phyloP scores from a whole-genome alignment of 2,888 invertebrate species.

The Cryptus armator region DNA sequence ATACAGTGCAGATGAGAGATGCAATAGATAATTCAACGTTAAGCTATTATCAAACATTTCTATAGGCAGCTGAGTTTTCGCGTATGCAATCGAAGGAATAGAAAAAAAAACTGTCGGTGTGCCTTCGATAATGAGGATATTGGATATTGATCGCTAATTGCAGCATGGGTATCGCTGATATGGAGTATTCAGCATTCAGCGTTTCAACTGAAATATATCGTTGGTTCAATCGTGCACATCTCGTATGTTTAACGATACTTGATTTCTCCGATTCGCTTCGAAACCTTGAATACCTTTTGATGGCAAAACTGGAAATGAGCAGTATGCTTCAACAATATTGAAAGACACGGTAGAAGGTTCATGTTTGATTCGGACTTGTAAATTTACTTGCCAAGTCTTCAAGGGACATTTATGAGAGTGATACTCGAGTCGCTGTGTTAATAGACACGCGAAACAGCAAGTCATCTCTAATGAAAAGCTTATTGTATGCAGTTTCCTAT shows the following conservation, averaged over 20 bases:
- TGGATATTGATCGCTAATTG: background rate
- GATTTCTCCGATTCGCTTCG: too few species aligned
- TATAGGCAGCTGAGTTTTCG: background rate
- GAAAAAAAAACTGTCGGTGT: slow-evolving; percentile 4
- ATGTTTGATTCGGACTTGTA: too few species aligned
- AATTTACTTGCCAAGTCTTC: too few species aligned
- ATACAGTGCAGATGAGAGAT: background rate
- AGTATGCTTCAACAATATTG: too few species aligned
- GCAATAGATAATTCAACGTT: slow-evolving; percentile 3
- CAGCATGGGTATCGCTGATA: background rate
- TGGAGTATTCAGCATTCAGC: background rate
- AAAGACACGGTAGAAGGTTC: too few species aligned
- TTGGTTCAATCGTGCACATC: background rate
- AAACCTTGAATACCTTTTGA: too few species aligned
- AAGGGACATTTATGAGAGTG: too few species aligned
- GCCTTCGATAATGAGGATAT: background rate
- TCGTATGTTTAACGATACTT: slow-evolving; percentile 3
- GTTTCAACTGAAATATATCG: background rate
- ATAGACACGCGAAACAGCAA: too few species aligned
- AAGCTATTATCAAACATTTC: slow-evolving; percentile 8
- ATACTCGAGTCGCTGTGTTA: too few species aligned
- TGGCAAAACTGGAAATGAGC: too few species aligned
- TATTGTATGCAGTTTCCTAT: too few species aligned
- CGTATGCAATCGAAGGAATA: background rate
- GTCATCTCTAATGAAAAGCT: too few species aligned